Base-by-base conservation (phyloP, 2,888 invertebrate species). In the Sclerodermus sp. region DNA sequence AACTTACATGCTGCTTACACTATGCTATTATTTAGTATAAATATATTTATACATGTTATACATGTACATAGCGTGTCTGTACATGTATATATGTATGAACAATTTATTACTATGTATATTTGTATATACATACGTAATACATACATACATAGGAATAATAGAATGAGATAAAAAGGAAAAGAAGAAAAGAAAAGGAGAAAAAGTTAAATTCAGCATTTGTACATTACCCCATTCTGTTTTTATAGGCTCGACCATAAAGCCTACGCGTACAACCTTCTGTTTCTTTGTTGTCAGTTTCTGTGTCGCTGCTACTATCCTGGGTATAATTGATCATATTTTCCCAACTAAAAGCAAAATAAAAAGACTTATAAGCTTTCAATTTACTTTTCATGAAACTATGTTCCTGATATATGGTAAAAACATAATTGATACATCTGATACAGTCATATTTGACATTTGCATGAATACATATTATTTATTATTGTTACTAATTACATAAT, bases 251-350 rank as follows among this genome's bases (percentile, higher is more conserved):
- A 58, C 87, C 79, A 56, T 87, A 80, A 56, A 67, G 73, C 58
- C 85, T 80, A 23, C 23, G 23, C 8, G 23, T 5, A 23, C 23
- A 8, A 67, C 87, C 87, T 74, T 91, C 91, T 51, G 87, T 85
- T 69, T 87, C 85, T 66, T 85, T 83, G 68, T 89, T 90, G 74
- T 92, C 92, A 30, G 77, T 78, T 78, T 91, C 92, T 16, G 90
- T 91, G 74, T 91, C 92, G 70, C 91, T 92, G 75, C 91, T 92
- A 71, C 89, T 90, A 69, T 89, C 88, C 68, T 81, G 79, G 58
- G 78, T 69, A 66, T 77, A 79, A 67, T 67, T 75, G 47, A 73
- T 58, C 77, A 78, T 78, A 61, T 76, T 71, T 62, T 67, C 70
- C 71, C 74, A 73, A 62, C 77, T 78, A 50, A 44, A 51, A 62